phyloP scores from a whole-genome alignment of 2,113 vertebrate genomes.

The Nanorana parkeri region DNA sequence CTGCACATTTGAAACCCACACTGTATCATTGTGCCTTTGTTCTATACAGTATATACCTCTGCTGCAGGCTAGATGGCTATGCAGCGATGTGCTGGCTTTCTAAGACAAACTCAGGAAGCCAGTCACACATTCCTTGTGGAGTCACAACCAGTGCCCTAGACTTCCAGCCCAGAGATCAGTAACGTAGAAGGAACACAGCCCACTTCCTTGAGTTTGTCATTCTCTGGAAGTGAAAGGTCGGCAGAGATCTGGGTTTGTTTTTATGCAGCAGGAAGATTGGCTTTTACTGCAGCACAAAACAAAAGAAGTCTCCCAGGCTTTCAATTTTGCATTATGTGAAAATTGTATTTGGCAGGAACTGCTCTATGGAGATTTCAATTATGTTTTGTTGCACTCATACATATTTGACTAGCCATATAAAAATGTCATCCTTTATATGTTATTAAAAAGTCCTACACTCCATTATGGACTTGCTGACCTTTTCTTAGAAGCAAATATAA shows the following conservation, averaged over 20 bases:
- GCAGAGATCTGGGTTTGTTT: constrained; percentile 18
- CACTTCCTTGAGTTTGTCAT: constrained; percentile 24
- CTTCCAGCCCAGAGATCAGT: background rate
- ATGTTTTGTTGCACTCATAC: constrained; percentile 43
- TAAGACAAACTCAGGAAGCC: constrained; percentile 38
- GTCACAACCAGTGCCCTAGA: background rate
- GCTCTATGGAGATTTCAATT: constrained; percentile 42
- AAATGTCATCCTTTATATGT: constrained; percentile 21
- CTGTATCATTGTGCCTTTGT: no score
- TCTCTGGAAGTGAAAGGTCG: constrained; percentile 17
- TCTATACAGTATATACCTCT: no score
- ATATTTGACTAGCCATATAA: constrained; percentile 39
- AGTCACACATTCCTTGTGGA: constrained; percentile 8
- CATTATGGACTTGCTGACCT: constrained; percentile 7
- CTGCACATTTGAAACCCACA: no score
- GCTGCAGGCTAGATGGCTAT: background rate
- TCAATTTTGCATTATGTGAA: constrained; percentile 19
- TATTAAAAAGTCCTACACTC: background rate
- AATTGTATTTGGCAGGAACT: constrained; percentile 39
- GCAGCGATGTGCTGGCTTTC: constrained; percentile 2
- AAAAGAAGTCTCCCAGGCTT: background rate
- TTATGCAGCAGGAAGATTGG: background rate
- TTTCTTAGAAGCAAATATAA: constrained; percentile 3
- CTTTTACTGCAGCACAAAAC: constrained; percentile 1
- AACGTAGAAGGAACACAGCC: background rate